A percentile compares a stretch with the other conserved stretches of the same genome.
Conservation (phyloP, 64 coral and sea anemone species). For the Stichodactyla helianthus region DNA sequence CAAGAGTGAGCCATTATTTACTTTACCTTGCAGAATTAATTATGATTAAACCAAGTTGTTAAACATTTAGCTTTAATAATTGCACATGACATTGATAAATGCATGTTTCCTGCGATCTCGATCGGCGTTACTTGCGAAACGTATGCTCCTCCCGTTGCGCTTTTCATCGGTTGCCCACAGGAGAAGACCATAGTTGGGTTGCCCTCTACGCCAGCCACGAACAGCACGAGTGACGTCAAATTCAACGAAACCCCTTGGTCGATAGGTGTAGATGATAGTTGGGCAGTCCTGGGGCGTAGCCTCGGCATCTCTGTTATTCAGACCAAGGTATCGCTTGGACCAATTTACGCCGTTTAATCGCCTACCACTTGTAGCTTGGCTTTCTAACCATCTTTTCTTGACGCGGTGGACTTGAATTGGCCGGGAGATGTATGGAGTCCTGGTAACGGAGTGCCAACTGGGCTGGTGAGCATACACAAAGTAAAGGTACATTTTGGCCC, state of each 20-base stretch:
- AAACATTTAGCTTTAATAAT: not conserved
- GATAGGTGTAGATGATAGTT: slow-evolving; percentile 33
- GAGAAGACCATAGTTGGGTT: slow-evolving; percentile 53
- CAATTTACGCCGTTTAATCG: not conserved
- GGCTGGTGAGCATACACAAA: no score
- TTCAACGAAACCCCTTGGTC: slow-evolving; percentile 60
- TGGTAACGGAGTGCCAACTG: no score
- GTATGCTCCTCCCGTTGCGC: slow-evolving; percentile 26
- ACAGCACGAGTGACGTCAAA: slow-evolving; percentile 66
- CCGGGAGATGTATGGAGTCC: slow-evolving; percentile 8
- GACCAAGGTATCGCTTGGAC: slow-evolving; percentile 28
- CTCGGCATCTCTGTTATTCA: slow-evolving; percentile 46
- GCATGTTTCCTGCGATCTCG: slow-evolving; percentile 38
- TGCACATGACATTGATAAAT: slow-evolving; percentile 54
- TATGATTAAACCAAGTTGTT: no score
- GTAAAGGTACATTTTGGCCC: no score
- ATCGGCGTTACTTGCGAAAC: slow-evolving; percentile 65
- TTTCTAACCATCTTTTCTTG: slow-evolving; percentile 23
- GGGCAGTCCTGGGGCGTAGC: slow-evolving; percentile 10
- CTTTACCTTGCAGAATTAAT: no score
- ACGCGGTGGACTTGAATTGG: slow-evolving; percentile 22
- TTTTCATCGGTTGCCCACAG: slow-evolving; percentile 52
- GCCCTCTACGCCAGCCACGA: slow-evolving; percentile 34
- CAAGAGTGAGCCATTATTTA: no score
- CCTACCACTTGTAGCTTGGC: slow-evolving; percentile 29